Evolutionary conservation across 1,140 invertebrate species (phyloP), one percentile per base, ranked within the genome.

Genomic region (Drosophila auraria): DNA sequence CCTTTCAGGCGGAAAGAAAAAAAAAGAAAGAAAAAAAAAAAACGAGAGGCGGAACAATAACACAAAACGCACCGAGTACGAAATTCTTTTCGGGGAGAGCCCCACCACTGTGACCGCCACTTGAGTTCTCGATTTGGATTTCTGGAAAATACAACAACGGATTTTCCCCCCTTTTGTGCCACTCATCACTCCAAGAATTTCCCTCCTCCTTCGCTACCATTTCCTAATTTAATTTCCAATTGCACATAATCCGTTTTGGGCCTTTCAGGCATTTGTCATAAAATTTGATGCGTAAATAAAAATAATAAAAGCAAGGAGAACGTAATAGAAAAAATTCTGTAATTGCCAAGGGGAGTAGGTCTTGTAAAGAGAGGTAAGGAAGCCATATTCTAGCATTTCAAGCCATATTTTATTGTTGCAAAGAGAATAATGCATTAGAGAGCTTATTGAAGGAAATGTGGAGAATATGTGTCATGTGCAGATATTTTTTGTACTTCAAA

Each of bases 151-250:
- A 76, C 30, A 66, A 58, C 42, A 71, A 56, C 42, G 38, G 56
- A 58, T 64, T 33, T 30, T 42, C 40, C 20, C 51, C 53, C 61
- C 61, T 20, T 60, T 40, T 47, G 40, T 57, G 56, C 59, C 54
- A 50, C 61, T 62, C 66, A 53, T 57, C 57, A 49, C 49, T 9
- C 33, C 9, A 11, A 36, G 33, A 36, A 11, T 36, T 36, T 36
- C 11, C 11, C 8, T 33, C 30, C 11, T 9, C 33, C 8, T 0
- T 63, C 50, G 60, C 53, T 49, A 17, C 25, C 59, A 50, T 76
- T 77, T 74, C 64, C 80, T 89, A 87, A 87, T 81, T 89, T 89
- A 81, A 89, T 89, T 89, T 89, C 84, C 84, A 89, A 89, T 89
- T 89, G 84, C 78, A 89, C 84, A 84, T 89, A 89, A 89, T 89